Evolutionary conservation across 2,797 vertebrate genomes (phyloP), one percentile per base, ranked within the genome.

Genomic region (Moxostoma hubbsi): DNA sequence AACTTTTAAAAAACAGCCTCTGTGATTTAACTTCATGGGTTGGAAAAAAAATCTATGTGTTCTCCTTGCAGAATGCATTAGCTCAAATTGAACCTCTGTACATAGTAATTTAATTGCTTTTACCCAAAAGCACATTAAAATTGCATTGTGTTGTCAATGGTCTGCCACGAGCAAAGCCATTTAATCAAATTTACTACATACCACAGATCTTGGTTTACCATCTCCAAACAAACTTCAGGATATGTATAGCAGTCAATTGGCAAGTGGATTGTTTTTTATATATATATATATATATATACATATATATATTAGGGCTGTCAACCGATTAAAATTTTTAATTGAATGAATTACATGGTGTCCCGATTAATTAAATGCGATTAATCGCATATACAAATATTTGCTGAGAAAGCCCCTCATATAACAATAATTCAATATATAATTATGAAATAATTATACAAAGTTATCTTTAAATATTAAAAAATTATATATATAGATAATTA

Each of bases 61-160:
- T 82, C 43, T 59, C n/a, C 36, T 64, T 2, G 9, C 58, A 73
- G 51, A 84, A 50, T 63, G 54, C 63, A 80, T 80, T 77, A 77
- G 45, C 49, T 54, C 10, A 80, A 77, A 80, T 74, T 82, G 61
- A 63, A 74, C 65, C n/a, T 58, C 50, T 74, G 69, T 77, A 77
- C 54, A 51, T 80, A 46, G 53, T 75, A 74, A 82, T 77, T 70
- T 69, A 74, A 73, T 82, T 84, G 68, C 54, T 73, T 82, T 80
- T 71, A 69, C 73, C 73, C 70, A 73, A 80, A 82, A 63, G 73
- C 77, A 80, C 47, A 70, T 80, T 62, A 77, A 74, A 75, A 24
- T 74, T 53, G 45, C 24, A 18, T 18, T 55, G 73, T 85, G 67
- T 63, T 54, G 59, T 83, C 82, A 85, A 73, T 77, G 67, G 70